Percentiles rank a stretch among this genome's conserved stretches.
Evolutionary conservation across 2,797 vertebrate genomes (phyloP).

Genomic region (Sarcoramphus papa): DNA sequence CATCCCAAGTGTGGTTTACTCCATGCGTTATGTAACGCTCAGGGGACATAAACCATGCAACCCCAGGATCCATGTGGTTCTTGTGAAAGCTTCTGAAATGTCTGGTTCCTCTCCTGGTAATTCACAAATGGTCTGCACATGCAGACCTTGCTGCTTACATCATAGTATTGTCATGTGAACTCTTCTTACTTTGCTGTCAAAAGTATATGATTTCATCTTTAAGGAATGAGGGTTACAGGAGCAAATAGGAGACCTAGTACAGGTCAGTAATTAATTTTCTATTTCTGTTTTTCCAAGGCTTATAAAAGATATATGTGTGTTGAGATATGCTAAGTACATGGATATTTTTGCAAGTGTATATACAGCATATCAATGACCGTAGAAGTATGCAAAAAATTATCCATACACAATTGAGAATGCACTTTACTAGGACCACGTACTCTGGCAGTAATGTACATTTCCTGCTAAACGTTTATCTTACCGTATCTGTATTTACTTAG

Average conservation of each 20-base stretch:
- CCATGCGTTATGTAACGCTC: not conserved
- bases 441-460: not conserved
- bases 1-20: not conserved
- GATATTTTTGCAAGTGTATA: not conserved
- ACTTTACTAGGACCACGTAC: not conserved
- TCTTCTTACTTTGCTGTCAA: not conserved
- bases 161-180: not conserved
- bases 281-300: slow-evolving; percentile 17
- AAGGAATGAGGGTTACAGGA: not conserved
- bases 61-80: not conserved
- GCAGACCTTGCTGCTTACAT: not conserved
- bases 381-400: not conserved
- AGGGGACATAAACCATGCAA: not conserved
- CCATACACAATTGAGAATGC: not conserved
- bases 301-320: not conserved
- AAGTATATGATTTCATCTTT: not conserved
- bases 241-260: not conserved
- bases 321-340: not conserved
- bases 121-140: not conserved
- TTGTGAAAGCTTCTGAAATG: not conserved
- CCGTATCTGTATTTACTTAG: not conserved
- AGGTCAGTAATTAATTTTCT: not conserved
- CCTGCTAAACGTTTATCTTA: not conserved
- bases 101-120: not conserved
- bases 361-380: not conserved